phyloP scores from a whole-genome alignment of 2,797 vertebrate genomes.

The Erethizon dorsatum region DNA sequence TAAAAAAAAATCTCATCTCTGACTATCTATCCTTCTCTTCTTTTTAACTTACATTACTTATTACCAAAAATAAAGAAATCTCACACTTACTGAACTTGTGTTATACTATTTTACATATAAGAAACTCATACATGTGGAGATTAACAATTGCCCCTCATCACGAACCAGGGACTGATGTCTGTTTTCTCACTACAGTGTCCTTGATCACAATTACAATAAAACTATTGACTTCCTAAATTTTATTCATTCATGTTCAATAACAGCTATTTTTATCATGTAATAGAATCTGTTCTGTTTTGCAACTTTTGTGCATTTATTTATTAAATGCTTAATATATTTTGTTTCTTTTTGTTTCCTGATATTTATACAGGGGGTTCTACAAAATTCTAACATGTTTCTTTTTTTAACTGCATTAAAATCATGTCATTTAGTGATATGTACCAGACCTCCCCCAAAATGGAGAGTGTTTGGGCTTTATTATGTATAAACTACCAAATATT shows the following conservation, averaged over 20 bases:
- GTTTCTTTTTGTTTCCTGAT: neutral
- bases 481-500: neutral
- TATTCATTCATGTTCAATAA: neutral
- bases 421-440: neutral
- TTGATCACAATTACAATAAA: neutral
- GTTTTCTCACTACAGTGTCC: neutral
- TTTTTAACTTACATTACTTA: neutral
- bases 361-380: neutral
- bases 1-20: neutral
- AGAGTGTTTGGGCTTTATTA: neutral
- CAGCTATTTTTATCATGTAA: conserved; percentile 9
- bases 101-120: neutral
- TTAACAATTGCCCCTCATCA: neutral
- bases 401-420: neutral
- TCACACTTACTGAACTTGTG: neutral
- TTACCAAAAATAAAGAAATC: neutral
- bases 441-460: neutral
- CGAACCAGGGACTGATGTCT: neutral
- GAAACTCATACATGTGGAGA: neutral
- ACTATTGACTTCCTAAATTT: neutral
- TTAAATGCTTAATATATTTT: neutral
- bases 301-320: neutral
- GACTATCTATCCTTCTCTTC: neutral
- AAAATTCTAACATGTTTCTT: neutral
- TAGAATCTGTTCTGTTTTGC: neutral